These are phyloP conservation scores for Enteromius paludinosus DNA, from an alignment of 2,797 vertebrate genomes.

Conservation along the genomic window DNA sequence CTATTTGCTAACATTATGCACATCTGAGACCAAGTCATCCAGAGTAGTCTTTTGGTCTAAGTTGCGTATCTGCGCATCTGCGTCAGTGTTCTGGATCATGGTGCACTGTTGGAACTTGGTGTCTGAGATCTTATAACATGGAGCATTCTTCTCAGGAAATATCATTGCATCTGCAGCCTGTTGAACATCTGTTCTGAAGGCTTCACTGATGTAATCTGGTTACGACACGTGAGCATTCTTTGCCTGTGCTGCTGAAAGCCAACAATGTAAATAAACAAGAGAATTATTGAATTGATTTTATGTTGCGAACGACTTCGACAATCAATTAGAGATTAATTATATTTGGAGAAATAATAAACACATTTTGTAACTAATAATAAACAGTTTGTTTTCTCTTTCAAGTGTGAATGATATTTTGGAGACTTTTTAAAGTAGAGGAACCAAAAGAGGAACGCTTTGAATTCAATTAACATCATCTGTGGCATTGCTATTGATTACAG, in stretches of 20 bases:
- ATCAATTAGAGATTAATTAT: background rate
- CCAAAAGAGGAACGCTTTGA: background rate
- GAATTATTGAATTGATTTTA: background rate
- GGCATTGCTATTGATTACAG: background rate
- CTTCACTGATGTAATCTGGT: conserved; percentile 46
- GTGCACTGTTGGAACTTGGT: background rate
- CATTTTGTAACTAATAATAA: conserved; percentile 14
- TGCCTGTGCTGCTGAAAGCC: conserved; percentile 6
- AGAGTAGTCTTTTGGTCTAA: background rate
- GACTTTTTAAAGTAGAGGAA: background rate
- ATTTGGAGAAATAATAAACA: conserved; percentile 11
- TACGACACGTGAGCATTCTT: conserved; percentile 19
- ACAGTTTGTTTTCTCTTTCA: conserved; percentile 7
- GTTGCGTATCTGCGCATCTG: background rate
- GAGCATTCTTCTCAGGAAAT: conserved; percentile 58
- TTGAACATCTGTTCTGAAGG: conserved; percentile 53
- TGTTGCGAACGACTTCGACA: background rate
- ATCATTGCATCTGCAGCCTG: conserved; percentile 57
- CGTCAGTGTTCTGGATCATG: background rate
- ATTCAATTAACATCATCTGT: background rate
- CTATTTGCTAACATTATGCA: conserved; percentile 2
- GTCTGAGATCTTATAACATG: conserved; percentile 34
- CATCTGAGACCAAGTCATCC: conserved; percentile 2
- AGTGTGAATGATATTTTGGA: background rate
- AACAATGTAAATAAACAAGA: conserved; percentile 12